These are phyloP conservation scores for Spodoptera frugiperda DNA, from an alignment of 1,140 invertebrate species.

Conservation along the genomic window DNA sequence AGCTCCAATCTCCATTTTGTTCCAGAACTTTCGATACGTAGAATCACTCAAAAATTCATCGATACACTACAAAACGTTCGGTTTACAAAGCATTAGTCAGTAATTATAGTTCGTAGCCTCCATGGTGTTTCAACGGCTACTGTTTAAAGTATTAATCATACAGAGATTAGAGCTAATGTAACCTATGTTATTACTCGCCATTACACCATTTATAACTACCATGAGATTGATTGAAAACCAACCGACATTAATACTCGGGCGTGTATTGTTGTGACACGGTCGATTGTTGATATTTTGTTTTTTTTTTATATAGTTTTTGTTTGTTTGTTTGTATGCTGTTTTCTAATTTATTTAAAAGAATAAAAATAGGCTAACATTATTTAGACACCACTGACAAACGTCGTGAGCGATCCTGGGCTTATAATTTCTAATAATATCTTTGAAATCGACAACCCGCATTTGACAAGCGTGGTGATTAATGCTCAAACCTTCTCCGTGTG, in stretches of 20 bases:
- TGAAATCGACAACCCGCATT: no score
- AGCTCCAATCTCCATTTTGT: no score
- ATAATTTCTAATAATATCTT: no score
- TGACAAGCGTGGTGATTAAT: no score
- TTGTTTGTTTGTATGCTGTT: not conserved
- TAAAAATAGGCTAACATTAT: no score
- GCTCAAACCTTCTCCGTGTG: no score
- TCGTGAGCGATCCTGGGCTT: no score
- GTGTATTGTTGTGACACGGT: not conserved
- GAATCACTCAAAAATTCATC: not conserved
- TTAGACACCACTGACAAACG: no score
- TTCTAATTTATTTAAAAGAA: no score
- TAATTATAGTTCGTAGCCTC: not conserved
- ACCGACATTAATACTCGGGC: not conserved
- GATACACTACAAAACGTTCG: not conserved
- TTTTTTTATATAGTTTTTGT: not conserved
- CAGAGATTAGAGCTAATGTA: conserved; percentile 11
- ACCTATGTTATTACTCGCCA: conserved; percentile 22
- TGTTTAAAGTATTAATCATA: conserved; percentile 29
- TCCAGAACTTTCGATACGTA: no score
- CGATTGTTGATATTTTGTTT: not conserved
- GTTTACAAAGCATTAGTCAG: not conserved
- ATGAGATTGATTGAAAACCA: conserved; percentile 2
- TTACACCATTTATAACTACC: conserved; percentile 4
- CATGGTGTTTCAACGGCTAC: not conserved